A percentile compares a stretch with the other conserved stretches of the same genome.
These are phyloP conservation scores for Epizoanthus stellaris DNA, from an alignment of 92 coral and sea anemone species.

Conservation along the genomic window DNA sequence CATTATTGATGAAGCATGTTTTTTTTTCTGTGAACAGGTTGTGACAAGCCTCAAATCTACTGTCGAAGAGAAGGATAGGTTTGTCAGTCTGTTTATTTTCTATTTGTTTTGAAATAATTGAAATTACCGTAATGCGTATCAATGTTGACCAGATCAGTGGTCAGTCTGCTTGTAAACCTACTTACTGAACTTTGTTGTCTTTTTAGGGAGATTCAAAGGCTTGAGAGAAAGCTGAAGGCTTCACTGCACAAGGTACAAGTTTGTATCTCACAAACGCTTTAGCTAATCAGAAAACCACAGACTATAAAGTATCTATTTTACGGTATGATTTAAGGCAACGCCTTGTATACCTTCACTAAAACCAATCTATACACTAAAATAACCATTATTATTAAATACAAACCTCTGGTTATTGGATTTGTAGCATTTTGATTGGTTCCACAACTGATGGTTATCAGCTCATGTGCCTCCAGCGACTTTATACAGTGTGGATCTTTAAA, in stretches of 20 bases:
- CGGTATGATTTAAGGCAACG: background rate
- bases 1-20: background rate
- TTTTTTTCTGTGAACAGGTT: conserved; percentile 51
- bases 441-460: no score
- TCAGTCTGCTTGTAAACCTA: background rate
- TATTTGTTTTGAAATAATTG: background rate
- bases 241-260: conserved; percentile 86
- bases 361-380: no score
- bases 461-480: no score
- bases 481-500: no score
- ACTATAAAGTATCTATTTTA: background rate
- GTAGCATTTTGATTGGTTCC: no score
- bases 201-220: conserved; percentile 90
- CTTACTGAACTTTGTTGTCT: background rate
- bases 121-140: no score
- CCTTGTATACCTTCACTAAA: no score
- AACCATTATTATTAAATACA: no score
- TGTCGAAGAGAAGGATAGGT: conserved; percentile 90
- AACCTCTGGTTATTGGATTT: no score
- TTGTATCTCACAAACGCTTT: no score
- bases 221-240: conserved; percentile 88
- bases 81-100: background rate
- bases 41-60: conserved; percentile 68
- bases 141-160: background rate
- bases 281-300: background rate